Percentiles rank a stretch among this genome's conserved stretches.
These are phyloP conservation scores for Lasioglossum leucozonium DNA, from an alignment of 2,888 invertebrate species.

Conservation along the genomic window DNA sequence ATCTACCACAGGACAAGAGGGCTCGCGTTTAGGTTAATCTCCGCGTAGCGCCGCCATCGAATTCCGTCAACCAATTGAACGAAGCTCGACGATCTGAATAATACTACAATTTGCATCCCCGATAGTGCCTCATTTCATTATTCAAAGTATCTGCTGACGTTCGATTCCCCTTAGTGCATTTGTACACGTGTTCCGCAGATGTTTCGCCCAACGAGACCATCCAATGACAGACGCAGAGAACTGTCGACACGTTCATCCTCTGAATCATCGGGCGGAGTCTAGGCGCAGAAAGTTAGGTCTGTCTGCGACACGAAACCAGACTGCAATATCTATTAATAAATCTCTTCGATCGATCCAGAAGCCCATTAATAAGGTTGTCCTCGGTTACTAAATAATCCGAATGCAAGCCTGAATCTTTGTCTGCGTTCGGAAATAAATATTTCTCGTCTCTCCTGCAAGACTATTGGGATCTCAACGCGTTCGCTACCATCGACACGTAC, in stretches of 20 bases:
- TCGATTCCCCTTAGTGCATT: constrained; percentile 42
- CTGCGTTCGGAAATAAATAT: neutral
- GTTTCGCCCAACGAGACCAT: constrained; percentile 44
- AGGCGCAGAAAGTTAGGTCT: constrained; percentile 19
- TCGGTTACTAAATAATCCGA: neutral
- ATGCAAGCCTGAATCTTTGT: neutral
- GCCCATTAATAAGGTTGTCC: neutral
- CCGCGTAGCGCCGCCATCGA: neutral
- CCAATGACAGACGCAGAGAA: constrained; percentile 47
- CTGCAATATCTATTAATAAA: neutral
- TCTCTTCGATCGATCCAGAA: neutral
- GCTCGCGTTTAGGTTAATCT: neutral
- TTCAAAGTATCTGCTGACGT: constrained; percentile 55
- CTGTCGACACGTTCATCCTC: constrained; percentile 19
- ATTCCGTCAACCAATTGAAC: constrained; percentile 16
- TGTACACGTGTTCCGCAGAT: constrained; percentile 51
- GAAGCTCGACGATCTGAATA: constrained; percentile 25
- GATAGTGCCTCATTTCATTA: constrained; percentile 53
- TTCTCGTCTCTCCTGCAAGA: neutral
- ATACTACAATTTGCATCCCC: constrained; percentile 44
- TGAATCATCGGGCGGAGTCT: constrained; percentile 1
- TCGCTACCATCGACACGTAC: too few relatives aligned
- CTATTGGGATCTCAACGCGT: too few relatives aligned
- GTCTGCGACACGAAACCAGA: neutral
- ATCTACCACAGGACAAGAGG: neutral